phyloP scores from a whole-genome alignment of 1,140 invertebrate genomes.

The Atopsyche davidsoni region DNA sequence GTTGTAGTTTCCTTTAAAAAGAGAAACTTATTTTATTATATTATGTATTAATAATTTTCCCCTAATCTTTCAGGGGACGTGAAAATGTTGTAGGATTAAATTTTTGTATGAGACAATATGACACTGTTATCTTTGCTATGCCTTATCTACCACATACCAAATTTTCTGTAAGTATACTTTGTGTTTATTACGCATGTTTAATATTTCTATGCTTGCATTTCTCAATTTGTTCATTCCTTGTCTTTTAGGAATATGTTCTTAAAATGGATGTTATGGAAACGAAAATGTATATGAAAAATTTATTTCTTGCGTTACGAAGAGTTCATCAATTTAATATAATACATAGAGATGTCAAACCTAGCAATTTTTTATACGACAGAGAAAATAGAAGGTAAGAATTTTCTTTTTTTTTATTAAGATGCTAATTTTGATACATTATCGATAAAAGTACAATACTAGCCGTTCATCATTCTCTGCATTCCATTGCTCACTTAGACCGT shows the following conservation, averaged over 20 bases:
- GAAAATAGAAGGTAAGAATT: slow-evolving; percentile 60
- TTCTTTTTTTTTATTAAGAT: too few relatives aligned
- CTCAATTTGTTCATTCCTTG: slow-evolving; percentile 7
- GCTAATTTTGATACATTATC: too few relatives aligned
- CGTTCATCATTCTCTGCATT: too few relatives aligned
- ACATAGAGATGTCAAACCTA: slow-evolving; percentile 90
- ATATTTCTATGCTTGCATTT: background rate
- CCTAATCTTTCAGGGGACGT: slow-evolving; percentile 64
- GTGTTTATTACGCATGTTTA: slow-evolving; percentile 7
- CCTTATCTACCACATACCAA: slow-evolving; percentile 78
- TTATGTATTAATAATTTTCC: too few relatives aligned
- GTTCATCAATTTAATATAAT: slow-evolving; percentile 84
- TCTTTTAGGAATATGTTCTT: slow-evolving; percentile 66
- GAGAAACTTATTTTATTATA: too few relatives aligned
- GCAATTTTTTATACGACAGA: slow-evolving; percentile 85
- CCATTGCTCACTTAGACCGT: too few relatives aligned
- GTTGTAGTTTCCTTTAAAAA: too few relatives aligned
- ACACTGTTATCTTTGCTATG: slow-evolving; percentile 86
- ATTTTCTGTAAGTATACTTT: slow-evolving; percentile 60
- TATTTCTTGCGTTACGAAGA: slow-evolving; percentile 69
- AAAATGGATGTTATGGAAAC: slow-evolving; percentile 68
- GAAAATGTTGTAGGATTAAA: slow-evolving; percentile 79
- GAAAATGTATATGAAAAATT: slow-evolving; percentile 73
- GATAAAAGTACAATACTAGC: too few relatives aligned
- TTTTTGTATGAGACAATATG: slow-evolving; percentile 68